phyloP scores from a whole-genome alignment of 2,113 vertebrate genomes.

The Macaca fascicularis region T2T-MFA8v1.1 NC_088394.1:12204501-12205000 shows the following conservation, averaged over 20 bases:
- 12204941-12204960: conserved; percentile 50
- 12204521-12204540: too few relatives aligned
- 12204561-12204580: accelerated
- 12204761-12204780: too few relatives aligned
- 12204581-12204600: background rate
- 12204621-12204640: background rate
- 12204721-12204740: background rate
- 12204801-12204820: background rate
- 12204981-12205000: background rate
- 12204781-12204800: accelerated
- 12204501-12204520: background rate
- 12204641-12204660: background rate
- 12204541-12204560: background rate
- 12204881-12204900: conserved; percentile 85
- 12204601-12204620: background rate
- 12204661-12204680: background rate
- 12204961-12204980: background rate
- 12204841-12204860: background rate
- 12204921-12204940: conserved; percentile 89
- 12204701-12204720: background rate
- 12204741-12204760: background rate
- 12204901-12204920: conserved; percentile 82
- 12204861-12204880: conserved; percentile 85
- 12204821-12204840: accelerated
- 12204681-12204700: background rate